phyloP scores from a whole-genome alignment of 2,888 invertebrate genomes.

The Lottia scabra region DNA sequence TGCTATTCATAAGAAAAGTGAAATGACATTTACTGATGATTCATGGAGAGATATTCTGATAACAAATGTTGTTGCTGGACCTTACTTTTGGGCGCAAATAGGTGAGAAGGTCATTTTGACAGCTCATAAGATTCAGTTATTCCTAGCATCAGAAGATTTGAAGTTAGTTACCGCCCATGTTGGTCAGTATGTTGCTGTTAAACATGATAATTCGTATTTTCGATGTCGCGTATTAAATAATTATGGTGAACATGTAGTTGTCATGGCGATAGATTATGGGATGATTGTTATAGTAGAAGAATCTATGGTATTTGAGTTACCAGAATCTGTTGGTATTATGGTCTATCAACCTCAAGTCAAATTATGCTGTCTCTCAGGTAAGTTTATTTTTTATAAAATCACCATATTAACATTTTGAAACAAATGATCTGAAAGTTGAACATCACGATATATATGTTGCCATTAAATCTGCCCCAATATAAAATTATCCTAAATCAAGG shows the following conservation, averaged over 20 bases:
- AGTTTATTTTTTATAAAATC: background rate
- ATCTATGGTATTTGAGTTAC: slow-evolving; percentile 30
- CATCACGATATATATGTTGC: too few relatives aligned
- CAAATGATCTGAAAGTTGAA: too few relatives aligned
- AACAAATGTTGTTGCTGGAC: slow-evolving; percentile 37
- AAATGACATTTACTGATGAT: background rate
- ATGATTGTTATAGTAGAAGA: slow-evolving; percentile 24
- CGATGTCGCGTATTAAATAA: slow-evolving; percentile 24
- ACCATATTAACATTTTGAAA: too few relatives aligned
- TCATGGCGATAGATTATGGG: slow-evolving; percentile 43
- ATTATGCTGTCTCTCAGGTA: slow-evolving; percentile 43
- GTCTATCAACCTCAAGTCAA: slow-evolving; percentile 32
- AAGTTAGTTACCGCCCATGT: slow-evolving; percentile 3
- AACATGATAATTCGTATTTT: slow-evolving; percentile 14
- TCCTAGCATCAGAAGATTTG: slow-evolving; percentile 24
- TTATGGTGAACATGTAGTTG: slow-evolving; percentile 25
- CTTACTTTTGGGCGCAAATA: slow-evolving; percentile 44
- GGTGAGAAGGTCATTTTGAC: slow-evolving; percentile 38
- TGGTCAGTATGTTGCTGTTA: slow-evolving; percentile 31
- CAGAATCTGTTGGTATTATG: slow-evolving; percentile 24
- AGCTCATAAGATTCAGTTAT: slow-evolving; percentile 30
- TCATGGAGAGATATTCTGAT: slow-evolving; percentile 43
- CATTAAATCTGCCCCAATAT: too few relatives aligned
- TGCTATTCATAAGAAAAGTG: slow-evolving; percentile 27
- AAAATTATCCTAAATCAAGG: too few relatives aligned